phyloP scores from a whole-genome alignment of 2,888 invertebrate species.

The Panopea generosa region DNA sequence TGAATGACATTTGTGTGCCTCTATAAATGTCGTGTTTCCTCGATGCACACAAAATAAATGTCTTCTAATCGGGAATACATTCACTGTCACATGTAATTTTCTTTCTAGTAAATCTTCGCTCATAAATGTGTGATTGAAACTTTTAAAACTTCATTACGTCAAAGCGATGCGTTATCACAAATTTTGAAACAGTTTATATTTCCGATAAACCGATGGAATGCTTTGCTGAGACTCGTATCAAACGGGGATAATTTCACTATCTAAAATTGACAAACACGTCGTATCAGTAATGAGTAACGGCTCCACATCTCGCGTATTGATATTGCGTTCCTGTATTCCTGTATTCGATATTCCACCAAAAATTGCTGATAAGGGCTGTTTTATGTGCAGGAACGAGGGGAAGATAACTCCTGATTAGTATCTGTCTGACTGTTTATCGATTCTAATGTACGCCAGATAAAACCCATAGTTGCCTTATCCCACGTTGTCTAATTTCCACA shows the following conservation, averaged over 20 bases:
- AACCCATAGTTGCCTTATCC: conserved; percentile 25
- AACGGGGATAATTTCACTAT: conserved; percentile 42
- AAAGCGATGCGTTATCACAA: too few species aligned
- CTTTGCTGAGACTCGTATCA: neutral
- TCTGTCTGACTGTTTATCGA: conserved; percentile 42
- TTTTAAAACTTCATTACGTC: too few species aligned
- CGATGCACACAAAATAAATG: too few species aligned
- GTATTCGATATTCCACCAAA: conserved; percentile 39
- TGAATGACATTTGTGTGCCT: too few species aligned
- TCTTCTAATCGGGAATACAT: too few species aligned
- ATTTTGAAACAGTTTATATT: neutral
- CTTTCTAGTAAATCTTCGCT: too few species aligned
- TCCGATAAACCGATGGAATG: conserved; percentile 3
- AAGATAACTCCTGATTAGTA: conserved; percentile 32
- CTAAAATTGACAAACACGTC: conserved; percentile 48
- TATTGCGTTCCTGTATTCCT: conserved; percentile 31
- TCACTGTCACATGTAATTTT: too few species aligned
- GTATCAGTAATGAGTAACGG: conserved; percentile 36
- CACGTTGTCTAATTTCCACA: conserved; percentile 22
- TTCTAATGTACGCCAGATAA: conserved; percentile 33
- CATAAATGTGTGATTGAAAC: too few species aligned
- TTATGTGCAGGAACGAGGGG: conserved; percentile 37
- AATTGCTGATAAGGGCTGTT: conserved; percentile 26
- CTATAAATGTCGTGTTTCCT: too few species aligned
- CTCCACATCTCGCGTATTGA: conserved; percentile 18